Percentiles rank a stretch among this genome's conserved stretches.
Conservation (phyloP, 2,113 vertebrate species). For the Leucoraja erinaceus region DNA sequence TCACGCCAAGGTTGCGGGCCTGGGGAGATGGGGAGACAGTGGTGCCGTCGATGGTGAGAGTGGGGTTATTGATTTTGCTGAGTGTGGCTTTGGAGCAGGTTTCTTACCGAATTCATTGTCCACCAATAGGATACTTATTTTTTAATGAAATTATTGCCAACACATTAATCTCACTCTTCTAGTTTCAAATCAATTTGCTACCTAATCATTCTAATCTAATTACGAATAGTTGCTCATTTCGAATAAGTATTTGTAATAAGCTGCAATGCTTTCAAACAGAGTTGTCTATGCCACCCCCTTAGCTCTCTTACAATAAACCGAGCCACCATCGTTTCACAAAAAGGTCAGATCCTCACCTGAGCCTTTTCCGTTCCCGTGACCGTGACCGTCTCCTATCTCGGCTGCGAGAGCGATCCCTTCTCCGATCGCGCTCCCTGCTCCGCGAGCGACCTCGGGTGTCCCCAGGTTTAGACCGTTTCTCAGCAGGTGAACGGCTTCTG, state of each 20-base stretch:
- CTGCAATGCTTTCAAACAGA: neutral
- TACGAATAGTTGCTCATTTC: neutral
- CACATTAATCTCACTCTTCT: conserved; percentile 18
- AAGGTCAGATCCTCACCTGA: conserved; percentile 55
- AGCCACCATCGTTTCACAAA: conserved; percentile 10
- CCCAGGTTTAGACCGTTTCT: conserved; percentile 84
- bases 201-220: neutral
- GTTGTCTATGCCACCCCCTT: neutral
- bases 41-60: too few relatives aligned
- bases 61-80: too few relatives aligned
- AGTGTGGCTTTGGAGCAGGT: too few relatives aligned
- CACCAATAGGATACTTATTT: neutral
- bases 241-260: neutral
- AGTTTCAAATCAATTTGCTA: neutral
- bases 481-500: conserved; percentile 81
- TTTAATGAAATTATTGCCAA: neutral
- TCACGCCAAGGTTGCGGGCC: too few relatives aligned
- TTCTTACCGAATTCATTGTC: neutral
- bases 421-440: conserved; percentile 64
- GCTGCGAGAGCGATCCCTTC: conserved; percentile 76
- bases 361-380: conserved; percentile 83
- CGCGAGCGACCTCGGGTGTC: conserved; percentile 66
- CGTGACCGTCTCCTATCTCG: conserved; percentile 84
- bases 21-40: too few relatives aligned
- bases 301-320: neutral